Conservation (phyloP, 2,888 invertebrate species). For the Tipula vernalis region DNA sequence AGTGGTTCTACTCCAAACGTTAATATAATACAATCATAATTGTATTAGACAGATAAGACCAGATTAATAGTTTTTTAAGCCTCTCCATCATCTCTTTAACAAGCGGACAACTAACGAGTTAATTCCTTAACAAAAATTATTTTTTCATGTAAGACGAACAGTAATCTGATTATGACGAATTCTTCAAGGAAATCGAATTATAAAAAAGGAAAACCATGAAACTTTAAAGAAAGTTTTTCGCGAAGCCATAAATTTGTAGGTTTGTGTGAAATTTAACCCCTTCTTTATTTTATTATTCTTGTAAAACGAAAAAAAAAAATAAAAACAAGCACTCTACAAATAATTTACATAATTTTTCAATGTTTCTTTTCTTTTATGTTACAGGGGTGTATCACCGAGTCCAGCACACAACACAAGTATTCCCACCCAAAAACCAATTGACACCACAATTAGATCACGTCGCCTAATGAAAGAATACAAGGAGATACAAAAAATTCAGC, state of each 20-base stretch:
- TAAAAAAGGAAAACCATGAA: no score
- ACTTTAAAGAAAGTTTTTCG: neutral
- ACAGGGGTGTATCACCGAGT: conserved; percentile 32
- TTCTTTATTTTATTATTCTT: neutral
- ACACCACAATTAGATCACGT: conserved; percentile 55
- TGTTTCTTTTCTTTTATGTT: conserved; percentile 7
- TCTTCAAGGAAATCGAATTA: no score
- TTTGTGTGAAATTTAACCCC: neutral
- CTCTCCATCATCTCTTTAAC: no score
- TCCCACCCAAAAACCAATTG: conserved; percentile 41
- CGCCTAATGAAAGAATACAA: conserved; percentile 77
- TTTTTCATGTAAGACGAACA: no score
- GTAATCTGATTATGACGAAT: no score
- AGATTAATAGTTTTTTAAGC: no score
- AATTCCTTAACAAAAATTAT: no score
- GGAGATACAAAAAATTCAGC: conserved; percentile 63
- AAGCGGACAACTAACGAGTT: no score
- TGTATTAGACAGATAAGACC: no score
- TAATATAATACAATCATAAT: no score
- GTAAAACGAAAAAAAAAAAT: neutral
- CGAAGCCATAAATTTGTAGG: neutral
- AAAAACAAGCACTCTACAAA: no score
- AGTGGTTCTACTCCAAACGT: no score
- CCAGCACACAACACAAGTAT: conserved; percentile 38
- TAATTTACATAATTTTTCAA: neutral